Conservation (phyloP, 1,140 invertebrate genomes). For the Cataglyphis hispanica region DNA sequence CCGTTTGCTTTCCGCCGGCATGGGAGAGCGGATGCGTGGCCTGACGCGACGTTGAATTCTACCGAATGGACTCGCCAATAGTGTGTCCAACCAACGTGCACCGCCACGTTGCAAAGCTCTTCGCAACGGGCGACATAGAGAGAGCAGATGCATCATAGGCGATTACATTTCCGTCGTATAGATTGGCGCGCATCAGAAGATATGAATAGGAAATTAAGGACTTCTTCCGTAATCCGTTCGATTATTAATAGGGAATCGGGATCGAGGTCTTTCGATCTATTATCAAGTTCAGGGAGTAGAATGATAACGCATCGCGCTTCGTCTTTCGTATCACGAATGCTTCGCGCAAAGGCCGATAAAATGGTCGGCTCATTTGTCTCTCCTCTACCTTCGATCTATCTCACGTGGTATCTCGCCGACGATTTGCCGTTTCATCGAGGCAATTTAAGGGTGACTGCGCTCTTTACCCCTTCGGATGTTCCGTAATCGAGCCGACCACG, state of each 20-base stretch:
- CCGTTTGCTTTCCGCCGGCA: conserved; percentile 73
- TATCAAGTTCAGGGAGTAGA: neutral
- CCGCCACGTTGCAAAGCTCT: neutral
- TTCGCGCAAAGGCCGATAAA: conserved; percentile 9
- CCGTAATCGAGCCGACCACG: conserved; percentile 62
- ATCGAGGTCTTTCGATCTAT: conserved; percentile 2
- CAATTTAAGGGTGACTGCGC: conserved; percentile 70
- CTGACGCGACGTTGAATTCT: conserved; percentile 70
- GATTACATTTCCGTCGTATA: neutral
- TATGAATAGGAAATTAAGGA: conserved; percentile 74
- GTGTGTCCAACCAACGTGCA: conserved; percentile 11
- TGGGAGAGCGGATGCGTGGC: conserved; percentile 73
- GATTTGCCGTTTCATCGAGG: conserved; percentile 74
- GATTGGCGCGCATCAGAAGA: conserved; percentile 8
- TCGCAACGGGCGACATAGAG: neutral
- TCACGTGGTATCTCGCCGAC: conserved; percentile 57
- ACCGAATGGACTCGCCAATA: conserved; percentile 73
- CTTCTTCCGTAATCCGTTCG: conserved; percentile 55
- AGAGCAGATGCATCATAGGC: neutral
- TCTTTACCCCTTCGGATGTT: conserved; percentile 46
- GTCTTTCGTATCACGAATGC: conserved; percentile 29
- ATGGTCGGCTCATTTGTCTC: conserved; percentile 66
- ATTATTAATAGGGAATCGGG: conserved; percentile 1
- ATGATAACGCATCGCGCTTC: neutral
- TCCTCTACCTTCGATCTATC: neutral